phyloP scores from a whole-genome alignment of 2,113 vertebrate species.

The Emydocephalus ijimae region DNA sequence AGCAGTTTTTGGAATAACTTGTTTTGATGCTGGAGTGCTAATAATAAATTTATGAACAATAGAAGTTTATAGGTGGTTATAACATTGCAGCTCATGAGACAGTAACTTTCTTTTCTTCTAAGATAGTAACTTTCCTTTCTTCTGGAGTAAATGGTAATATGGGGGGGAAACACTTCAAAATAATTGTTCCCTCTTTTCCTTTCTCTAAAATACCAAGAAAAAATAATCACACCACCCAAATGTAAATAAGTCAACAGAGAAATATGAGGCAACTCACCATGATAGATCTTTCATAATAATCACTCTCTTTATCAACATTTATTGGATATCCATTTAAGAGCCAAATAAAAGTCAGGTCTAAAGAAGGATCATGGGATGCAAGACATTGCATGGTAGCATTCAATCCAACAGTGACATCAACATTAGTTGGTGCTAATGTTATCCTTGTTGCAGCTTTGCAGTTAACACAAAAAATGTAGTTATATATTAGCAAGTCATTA shows the following conservation, averaged over 20 bases:
- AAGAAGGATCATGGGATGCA: conserved; percentile 81
- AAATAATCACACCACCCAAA: neutral
- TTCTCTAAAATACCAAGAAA: neutral
- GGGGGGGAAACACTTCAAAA: neutral
- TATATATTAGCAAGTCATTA: conserved; percentile 30
- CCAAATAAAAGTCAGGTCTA: conserved; percentile 96
- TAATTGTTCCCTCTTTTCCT: neutral
- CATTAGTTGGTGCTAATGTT: conserved; percentile 84
- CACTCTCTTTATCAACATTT: conserved; percentile 82
- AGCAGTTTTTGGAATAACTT: neutral
- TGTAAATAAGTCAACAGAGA: neutral
- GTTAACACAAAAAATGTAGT: conserved; percentile 45
- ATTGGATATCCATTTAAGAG: conserved; percentile 85
- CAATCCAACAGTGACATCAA: conserved; percentile 88
- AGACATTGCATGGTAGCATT: conserved; percentile 86
- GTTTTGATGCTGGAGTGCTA: neutral
- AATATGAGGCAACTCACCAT: conserved; percentile 75
- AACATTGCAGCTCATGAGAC: neutral
- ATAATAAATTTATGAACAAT: neutral
- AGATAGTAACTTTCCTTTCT: neutral
- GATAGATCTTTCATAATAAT: conserved; percentile 81
- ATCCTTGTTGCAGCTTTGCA: conserved; percentile 90
- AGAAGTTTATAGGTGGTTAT: neutral
- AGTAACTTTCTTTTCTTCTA: neutral
- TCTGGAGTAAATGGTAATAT: neutral